A percentile compares a stretch with the other conserved stretches of the same genome.
phyloP scores from a whole-genome alignment of 1,140 invertebrate species.

The Drosophila melanica region DNA sequence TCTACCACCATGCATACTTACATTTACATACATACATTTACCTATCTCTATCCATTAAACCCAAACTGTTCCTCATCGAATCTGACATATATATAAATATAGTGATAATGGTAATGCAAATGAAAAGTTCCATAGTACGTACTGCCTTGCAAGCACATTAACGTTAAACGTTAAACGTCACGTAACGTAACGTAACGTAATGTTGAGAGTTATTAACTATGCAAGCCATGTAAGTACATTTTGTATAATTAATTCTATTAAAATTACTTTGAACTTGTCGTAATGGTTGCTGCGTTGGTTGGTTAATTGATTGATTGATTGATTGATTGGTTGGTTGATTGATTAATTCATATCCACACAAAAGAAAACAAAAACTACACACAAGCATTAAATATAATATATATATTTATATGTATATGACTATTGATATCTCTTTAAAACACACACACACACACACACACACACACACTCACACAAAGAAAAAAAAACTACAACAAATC shows the following conservation, averaged over 20 bases:
- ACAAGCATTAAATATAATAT: constrained; percentile 57
- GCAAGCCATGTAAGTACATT: constrained; percentile 84
- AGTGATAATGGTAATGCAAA: constrained; percentile 40
- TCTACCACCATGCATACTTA: constrained; percentile 18
- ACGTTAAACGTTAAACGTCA: constrained; percentile 38
- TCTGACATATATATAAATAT: constrained; percentile 49
- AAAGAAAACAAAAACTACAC: constrained; percentile 25
- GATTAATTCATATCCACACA: constrained; percentile 60
- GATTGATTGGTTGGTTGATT: constrained; percentile 69
- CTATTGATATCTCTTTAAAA: constrained; percentile 57
- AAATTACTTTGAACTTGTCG: constrained; percentile 83
- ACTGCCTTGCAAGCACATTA: constrained; percentile 76
- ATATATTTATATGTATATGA: constrained; percentile 56
- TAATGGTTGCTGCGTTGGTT: constrained; percentile 84
- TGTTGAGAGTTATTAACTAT: constrained; percentile 67
- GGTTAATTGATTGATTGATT: constrained; percentile 81
- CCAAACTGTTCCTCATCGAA: constrained; percentile 17
- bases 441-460: constrained; percentile 9
- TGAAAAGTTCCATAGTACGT: constrained; percentile 65
- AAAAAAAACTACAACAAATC: constrained; percentile 37
- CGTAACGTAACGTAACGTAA: constrained; percentile 37
- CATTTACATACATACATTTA: constrained; percentile 25
- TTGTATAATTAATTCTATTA: constrained; percentile 73
- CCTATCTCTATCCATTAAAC: constrained; percentile 22
- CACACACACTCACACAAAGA: constrained; percentile 29